These are phyloP conservation scores for Lophotis ruficrista DNA, from an alignment of 2,113 vertebrate genomes.

Conservation along the genomic window DNA sequence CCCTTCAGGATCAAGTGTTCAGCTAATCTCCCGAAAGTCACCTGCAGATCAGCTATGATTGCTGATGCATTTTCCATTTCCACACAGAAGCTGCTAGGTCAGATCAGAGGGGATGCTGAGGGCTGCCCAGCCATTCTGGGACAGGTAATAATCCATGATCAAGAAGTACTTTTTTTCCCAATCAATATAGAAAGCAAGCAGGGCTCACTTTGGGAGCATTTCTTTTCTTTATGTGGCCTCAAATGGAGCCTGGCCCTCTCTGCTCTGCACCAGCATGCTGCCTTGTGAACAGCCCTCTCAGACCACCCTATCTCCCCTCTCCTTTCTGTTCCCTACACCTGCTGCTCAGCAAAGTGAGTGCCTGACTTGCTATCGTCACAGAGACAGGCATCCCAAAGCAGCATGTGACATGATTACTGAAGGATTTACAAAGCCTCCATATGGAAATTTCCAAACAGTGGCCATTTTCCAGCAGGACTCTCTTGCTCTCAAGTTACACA, in stretches of 20 bases:
- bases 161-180: background rate
- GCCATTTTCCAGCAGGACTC: constrained; percentile 34
- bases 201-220: background rate
- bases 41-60: background rate
- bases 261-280: background rate
- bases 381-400: background rate
- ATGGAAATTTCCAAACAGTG: constrained; percentile 50
- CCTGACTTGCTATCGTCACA: background rate
- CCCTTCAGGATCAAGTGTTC: background rate
- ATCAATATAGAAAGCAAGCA: background rate
- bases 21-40: background rate
- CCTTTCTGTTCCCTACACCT: background rate
- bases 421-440: background rate
- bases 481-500: constrained; percentile 39
- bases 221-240: background rate
- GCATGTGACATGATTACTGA: background rate
- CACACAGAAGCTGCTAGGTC: background rate
- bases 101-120: background rate
- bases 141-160: background rate
- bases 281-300: background rate
- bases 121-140: background rate
- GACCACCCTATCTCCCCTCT: background rate
- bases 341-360: background rate
- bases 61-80: background rate
- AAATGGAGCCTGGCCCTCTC: background rate